phyloP scores from a whole-genome alignment of 2,888 invertebrate species.

The Limnephilus auricula region DNA sequence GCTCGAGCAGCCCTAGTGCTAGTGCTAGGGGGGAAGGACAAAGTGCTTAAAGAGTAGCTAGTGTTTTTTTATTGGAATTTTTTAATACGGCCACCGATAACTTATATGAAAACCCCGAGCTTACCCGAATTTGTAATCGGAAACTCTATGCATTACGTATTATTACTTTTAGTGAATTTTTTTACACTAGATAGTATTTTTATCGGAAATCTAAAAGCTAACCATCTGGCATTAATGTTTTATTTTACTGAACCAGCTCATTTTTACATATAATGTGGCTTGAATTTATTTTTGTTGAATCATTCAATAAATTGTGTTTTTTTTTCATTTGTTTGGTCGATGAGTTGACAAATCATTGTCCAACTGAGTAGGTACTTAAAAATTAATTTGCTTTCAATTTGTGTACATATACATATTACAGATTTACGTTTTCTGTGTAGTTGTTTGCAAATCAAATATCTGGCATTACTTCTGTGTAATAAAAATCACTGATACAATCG shows the following conservation, averaged over 20 bases:
- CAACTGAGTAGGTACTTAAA: neutral
- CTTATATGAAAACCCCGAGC: neutral
- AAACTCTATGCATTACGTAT: conserved; percentile 15
- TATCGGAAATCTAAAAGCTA: neutral
- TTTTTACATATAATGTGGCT: neutral
- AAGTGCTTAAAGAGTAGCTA: conserved; percentile 55
- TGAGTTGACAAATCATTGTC: neutral
- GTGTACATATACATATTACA: neutral
- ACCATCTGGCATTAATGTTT: neutral
- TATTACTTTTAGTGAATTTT: neutral
- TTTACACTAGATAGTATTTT: conserved; percentile 2
- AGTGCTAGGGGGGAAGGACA: conserved; percentile 1
- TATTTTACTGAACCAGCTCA: neutral
- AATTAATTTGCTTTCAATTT: neutral
- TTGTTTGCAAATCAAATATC: neutral
- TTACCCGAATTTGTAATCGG: conserved; percentile 25
- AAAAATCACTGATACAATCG: neutral
- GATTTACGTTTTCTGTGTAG: neutral
- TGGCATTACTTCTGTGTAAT: neutral
- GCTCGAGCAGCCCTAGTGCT: conserved; percentile 66
- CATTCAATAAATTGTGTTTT: neutral
- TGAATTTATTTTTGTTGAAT: neutral
- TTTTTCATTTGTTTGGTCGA: neutral
- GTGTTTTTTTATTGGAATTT: conserved; percentile 50
- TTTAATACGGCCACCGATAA: conserved; percentile 23